phyloP scores from a whole-genome alignment of 2,797 vertebrate species.

The Gymnocypris eckloni region DNA sequence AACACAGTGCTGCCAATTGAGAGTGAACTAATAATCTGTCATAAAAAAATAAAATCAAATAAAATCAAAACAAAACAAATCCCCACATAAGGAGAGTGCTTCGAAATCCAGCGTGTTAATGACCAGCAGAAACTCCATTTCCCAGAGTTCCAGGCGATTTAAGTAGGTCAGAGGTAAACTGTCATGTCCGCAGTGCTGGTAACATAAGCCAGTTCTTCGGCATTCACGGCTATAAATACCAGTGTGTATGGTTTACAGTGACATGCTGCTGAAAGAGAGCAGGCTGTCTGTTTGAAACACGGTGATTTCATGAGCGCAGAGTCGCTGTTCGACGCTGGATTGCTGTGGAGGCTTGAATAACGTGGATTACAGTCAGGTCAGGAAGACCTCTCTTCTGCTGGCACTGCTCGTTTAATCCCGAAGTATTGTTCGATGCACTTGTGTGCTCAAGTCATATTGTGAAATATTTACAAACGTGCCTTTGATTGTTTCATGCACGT shows the following conservation, averaged over 20 bases:
- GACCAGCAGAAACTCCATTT: constrained; percentile 21
- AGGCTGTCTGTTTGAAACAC: neutral
- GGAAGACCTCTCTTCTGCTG: neutral
- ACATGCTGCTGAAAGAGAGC: constrained; percentile 2
- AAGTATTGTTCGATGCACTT: neutral
- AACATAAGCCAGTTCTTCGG: neutral
- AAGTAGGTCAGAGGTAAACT: constrained; percentile 43
- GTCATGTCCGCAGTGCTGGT: constrained; percentile 48
- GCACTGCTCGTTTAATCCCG: neutral
- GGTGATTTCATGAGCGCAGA: constrained; percentile 54
- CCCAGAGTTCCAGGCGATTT: constrained; percentile 20
- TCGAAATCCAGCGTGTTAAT: neutral
- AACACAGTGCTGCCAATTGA: neutral
- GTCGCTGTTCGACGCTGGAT: constrained; percentile 59
- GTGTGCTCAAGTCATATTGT: no score
- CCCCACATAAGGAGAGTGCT: neutral
- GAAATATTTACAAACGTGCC: neutral
- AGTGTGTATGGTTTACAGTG: neutral
- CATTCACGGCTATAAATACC: neutral
- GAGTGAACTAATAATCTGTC: neutral
- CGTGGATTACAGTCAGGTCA: constrained; percentile 79
- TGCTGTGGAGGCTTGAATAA: constrained; percentile 80
- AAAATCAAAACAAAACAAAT: neutral
- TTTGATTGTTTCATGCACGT: constrained; percentile 1
- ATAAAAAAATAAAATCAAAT: no score